Evolutionary conservation across 2,797 vertebrate species (phyloP).

Genomic region (Cirrhinus molitorella): DNA sequence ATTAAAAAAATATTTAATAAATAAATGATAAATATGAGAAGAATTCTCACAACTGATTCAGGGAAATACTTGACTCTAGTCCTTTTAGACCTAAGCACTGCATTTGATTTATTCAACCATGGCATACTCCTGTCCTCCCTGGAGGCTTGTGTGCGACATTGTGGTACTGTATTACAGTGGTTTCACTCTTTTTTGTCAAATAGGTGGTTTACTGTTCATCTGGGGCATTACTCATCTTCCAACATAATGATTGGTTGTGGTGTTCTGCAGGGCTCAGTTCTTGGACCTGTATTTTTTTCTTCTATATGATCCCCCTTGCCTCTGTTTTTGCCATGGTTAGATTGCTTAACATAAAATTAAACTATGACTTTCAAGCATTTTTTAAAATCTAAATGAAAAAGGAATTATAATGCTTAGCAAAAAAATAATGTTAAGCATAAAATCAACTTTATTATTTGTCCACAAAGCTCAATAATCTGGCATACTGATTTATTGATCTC

Average conservation of each 20-base stretch:
- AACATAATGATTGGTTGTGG: background rate
- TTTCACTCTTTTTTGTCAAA: background rate
- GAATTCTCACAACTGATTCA: too few species aligned
- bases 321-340: background rate
- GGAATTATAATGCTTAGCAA: background rate
- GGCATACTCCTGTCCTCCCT: too few species aligned
- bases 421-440: too few species aligned
- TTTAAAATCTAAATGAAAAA: background rate
- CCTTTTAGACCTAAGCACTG: background rate
- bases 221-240: background rate
- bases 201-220: background rate
- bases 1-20: too few species aligned
- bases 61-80: too few species aligned
- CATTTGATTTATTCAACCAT: background rate
- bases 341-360: background rate
- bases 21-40: too few species aligned
- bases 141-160: background rate
- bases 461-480: too few species aligned
- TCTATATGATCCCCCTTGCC: background rate
- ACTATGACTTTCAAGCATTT: background rate
- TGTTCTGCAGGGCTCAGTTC: background rate
- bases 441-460: too few species aligned
- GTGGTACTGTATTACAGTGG: background rate
- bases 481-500: too few species aligned
- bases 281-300: background rate